phyloP scores from a whole-genome alignment of 2,888 invertebrate species.

The Platycnemis pennipes region DNA sequence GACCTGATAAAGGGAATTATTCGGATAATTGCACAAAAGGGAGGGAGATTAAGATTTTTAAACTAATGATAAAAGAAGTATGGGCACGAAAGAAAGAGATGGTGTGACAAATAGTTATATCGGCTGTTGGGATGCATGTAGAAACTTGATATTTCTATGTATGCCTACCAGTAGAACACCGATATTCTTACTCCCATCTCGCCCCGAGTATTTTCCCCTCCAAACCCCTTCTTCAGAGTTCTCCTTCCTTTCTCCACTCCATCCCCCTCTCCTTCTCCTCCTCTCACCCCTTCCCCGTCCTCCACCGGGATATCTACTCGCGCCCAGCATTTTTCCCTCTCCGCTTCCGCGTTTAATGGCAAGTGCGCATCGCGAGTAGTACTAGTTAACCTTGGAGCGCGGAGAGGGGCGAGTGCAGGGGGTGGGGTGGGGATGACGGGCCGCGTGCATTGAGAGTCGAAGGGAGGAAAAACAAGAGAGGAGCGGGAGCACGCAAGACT shows the following conservation, averaged over 20 bases:
- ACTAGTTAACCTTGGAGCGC: slow-evolving; percentile 60
- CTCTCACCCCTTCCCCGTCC: not conserved
- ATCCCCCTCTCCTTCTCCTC: not conserved
- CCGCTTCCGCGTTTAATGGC: slow-evolving; percentile 65
- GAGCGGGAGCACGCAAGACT: not conserved
- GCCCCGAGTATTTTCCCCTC: no score
- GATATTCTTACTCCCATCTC: no score
- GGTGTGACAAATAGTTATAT: no score
- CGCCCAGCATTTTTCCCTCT: not conserved
- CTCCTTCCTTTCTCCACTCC: not conserved
- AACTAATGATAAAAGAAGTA: no score
- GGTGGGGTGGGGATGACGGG: not conserved
- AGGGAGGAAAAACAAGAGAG: not conserved
- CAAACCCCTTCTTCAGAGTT: no score
- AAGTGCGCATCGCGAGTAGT: slow-evolving; percentile 58
- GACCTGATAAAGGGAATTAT: no score
- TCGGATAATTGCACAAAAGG: no score
- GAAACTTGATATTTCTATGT: no score
- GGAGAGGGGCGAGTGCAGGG: not conserved
- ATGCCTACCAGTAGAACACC: no score
- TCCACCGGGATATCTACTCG: not conserved
- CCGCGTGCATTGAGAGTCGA: not conserved
- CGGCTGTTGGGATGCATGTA: no score
- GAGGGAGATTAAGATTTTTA: no score
- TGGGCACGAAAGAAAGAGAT: no score